Evolutionary conservation across 2,113 vertebrate genomes (phyloP).

Genomic region (Lampris megalopsis): DNA sequence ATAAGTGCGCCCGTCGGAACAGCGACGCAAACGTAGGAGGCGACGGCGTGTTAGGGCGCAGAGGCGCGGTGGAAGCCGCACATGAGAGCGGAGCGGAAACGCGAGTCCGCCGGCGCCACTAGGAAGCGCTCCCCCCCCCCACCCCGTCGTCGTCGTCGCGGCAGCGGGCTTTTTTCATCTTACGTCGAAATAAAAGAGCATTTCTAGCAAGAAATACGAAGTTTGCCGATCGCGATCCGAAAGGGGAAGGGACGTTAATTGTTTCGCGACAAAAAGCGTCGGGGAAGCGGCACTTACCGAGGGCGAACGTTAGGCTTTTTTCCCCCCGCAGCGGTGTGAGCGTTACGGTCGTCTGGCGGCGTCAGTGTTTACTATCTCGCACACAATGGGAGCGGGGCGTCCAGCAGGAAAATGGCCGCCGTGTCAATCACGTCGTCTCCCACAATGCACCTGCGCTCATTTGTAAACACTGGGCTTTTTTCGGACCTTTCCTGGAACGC

Average conservation of each 20-base stretch:
- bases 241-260: constrained; percentile 29
- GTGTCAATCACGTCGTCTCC: constrained; percentile 82
- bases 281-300: constrained; percentile 67
- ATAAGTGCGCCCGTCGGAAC: constrained; percentile 41
- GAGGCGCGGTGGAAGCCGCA: constrained; percentile 51
- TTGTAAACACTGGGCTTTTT: constrained; percentile 62
- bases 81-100: constrained; percentile 69
- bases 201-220: constrained; percentile 52
- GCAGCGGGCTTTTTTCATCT: constrained; percentile 59
- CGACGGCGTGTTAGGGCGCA: constrained; percentile 22
- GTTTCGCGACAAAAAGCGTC: neutral
- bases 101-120: neutral
- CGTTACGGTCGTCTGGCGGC: constrained; percentile 78
- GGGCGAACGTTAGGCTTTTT: constrained; percentile 59
- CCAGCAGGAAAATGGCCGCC: constrained; percentile 84
- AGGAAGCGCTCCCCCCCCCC: neutral
- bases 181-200: constrained; percentile 64
- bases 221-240: constrained; percentile 32
- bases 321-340: constrained; percentile 57
- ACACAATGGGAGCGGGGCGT: constrained; percentile 83
- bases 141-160: constrained; percentile 25
- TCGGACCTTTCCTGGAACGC: neutral
- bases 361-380: constrained; percentile 86
- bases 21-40: neutral
- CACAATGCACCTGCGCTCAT: constrained; percentile 76